phyloP scores from a whole-genome alignment of 2,113 vertebrate species.

The Nothobranchius furzeri region DNA sequence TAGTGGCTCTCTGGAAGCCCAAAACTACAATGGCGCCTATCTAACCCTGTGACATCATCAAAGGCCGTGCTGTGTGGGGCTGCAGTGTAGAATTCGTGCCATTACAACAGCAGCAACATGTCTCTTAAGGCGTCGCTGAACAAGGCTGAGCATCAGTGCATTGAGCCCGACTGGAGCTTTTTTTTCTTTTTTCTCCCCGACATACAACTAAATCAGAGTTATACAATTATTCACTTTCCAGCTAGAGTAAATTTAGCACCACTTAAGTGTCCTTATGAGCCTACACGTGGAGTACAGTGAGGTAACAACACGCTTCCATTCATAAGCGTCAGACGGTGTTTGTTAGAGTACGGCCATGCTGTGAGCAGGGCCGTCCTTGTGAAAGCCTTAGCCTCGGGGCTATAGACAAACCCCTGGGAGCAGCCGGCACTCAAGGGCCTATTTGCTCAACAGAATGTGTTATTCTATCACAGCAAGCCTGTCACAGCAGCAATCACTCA shows the following conservation, averaged over 20 bases:
- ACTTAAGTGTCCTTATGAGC: no score
- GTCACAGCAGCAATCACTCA: slow-evolving; percentile 82
- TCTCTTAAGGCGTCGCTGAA: slow-evolving; percentile 71
- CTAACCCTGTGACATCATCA: slow-evolving; percentile 81
- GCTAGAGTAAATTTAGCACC: background rate
- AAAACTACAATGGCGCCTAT: slow-evolving; percentile 75
- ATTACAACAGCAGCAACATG: slow-evolving; percentile 72
- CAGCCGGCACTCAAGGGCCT: slow-evolving; percentile 78
- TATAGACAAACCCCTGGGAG: slow-evolving; percentile 79
- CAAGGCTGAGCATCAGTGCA: slow-evolving; percentile 64
- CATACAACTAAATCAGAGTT: slow-evolving; percentile 40
- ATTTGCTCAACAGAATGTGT: slow-evolving; percentile 84
- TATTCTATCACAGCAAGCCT: slow-evolving; percentile 81
- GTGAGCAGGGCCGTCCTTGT: slow-evolving; percentile 67
- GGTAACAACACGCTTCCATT: slow-evolving; percentile 52
- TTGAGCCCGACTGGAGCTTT: slow-evolving; percentile 58
- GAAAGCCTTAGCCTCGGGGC: slow-evolving; percentile 75
- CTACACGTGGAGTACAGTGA: slow-evolving; percentile 1
- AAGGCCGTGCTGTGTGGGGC: slow-evolving; percentile 69
- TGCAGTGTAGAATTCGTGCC: slow-evolving; percentile 69
- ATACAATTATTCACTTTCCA: background rate
- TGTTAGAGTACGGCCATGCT: slow-evolving; percentile 68
- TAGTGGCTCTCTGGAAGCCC: slow-evolving; percentile 66
- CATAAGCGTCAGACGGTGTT: slow-evolving; percentile 65
- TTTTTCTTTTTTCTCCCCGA: slow-evolving; percentile 40